Evolutionary conservation across 2,113 vertebrate species (phyloP).

Genomic region (Elephantulus edwardii): DNA sequence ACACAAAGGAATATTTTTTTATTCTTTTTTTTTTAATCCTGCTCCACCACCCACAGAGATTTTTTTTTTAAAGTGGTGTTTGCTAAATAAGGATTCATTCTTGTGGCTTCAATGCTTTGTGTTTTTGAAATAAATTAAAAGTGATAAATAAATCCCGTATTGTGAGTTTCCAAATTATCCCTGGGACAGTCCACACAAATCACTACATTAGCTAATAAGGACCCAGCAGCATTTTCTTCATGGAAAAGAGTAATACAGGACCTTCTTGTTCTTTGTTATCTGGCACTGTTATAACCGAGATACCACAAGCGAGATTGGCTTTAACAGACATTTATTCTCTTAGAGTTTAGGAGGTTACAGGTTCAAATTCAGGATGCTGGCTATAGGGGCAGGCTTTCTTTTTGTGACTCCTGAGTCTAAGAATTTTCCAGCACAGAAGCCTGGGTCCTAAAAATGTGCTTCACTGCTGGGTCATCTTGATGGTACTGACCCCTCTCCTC

Average conservation of each 20-base stretch:
- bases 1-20: not conserved
- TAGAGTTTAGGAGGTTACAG: too few species aligned
- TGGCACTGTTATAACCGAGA: too few species aligned
- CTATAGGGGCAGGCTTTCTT: too few species aligned
- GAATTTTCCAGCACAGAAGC: too few species aligned
- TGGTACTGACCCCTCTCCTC: too few species aligned
- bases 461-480: too few species aligned
- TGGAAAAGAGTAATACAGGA: not conserved
- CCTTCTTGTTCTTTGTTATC: too few species aligned
- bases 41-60: not conserved
- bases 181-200: not conserved
- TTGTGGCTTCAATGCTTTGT: not conserved
- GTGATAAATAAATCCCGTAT: not conserved
- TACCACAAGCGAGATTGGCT: too few species aligned
- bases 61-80: not conserved
- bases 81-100: not conserved
- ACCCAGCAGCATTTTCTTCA: not conserved
- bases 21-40: constrained; percentile 28
- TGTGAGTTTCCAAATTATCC: not conserved
- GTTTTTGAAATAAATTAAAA: not conserved
- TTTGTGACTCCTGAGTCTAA: too few species aligned
- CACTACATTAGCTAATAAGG: not conserved
- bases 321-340: too few species aligned
- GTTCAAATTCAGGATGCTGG: too few species aligned
- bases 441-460: too few species aligned